Conservation (phyloP, 1,140 invertebrate genomes). For the Thereuonema tuberculata region DNA sequence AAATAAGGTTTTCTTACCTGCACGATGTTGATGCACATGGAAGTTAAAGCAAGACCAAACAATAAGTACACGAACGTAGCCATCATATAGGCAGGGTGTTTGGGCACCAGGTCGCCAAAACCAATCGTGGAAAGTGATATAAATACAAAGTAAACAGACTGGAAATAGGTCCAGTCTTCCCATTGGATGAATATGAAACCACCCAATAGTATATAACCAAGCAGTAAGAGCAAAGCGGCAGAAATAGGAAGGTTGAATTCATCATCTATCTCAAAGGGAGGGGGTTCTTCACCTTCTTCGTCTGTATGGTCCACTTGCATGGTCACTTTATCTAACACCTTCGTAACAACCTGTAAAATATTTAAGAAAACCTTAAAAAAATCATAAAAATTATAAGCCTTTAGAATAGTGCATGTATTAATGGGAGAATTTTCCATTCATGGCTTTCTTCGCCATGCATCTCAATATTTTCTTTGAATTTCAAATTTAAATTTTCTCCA, state of each 20-base stretch:
- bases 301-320: slow-evolving; percentile 32
- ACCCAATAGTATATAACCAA: slow-evolving; percentile 71
- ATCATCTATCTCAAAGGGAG: slow-evolving; percentile 49
- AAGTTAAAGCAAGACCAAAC: slow-evolving; percentile 84
- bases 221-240: slow-evolving; percentile 62
- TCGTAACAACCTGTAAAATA: not conserved
- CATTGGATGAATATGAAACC: slow-evolving; percentile 48
- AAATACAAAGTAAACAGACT: slow-evolving; percentile 88
- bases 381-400: too few relatives aligned
- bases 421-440: too few relatives aligned
- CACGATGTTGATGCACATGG: slow-evolving; percentile 94
- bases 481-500: too few relatives aligned
- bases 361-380: too few relatives aligned
- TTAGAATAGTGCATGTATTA: too few relatives aligned
- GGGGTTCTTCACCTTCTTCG: slow-evolving; percentile 8
- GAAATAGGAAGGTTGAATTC: slow-evolving; percentile 85
- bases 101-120: slow-evolving; percentile 80
- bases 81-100: slow-evolving; percentile 82
- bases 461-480: too few relatives aligned
- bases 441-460: too few relatives aligned
- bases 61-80: slow-evolving; percentile 81
- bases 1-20: too few relatives aligned
- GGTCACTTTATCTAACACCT: slow-evolving; percentile 55
- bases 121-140: slow-evolving; percentile 88
- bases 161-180: slow-evolving; percentile 71